Evolutionary conservation across 1,140 invertebrate genomes (phyloP).

Genomic region (Drosophila neocordata): DNA sequence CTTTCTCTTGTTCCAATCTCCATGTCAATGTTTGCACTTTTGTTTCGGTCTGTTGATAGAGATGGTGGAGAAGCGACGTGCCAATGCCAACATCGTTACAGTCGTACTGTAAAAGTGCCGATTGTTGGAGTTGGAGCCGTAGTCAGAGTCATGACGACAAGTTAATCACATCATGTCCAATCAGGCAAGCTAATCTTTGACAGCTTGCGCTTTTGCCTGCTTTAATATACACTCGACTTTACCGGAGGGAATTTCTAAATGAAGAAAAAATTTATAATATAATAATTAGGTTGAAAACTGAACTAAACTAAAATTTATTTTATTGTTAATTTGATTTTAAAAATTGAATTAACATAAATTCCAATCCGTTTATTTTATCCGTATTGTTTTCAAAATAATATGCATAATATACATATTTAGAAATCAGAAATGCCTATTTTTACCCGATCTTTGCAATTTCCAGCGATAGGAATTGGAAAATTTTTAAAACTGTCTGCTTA

Average conservation of each 20-base stretch:
- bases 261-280: too few species aligned
- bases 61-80: slow-evolving; percentile 12
- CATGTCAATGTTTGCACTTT: slow-evolving; percentile 57
- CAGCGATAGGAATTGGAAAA: too few species aligned
- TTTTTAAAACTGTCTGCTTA: too few species aligned
- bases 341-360: too few species aligned
- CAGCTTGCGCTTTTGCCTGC: slow-evolving; percentile 32
- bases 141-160: slow-evolving; percentile 55
- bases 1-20: background rate
- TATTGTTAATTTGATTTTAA: too few species aligned
- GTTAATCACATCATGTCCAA: slow-evolving; percentile 79
- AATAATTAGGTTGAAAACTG: too few species aligned
- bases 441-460: too few species aligned
- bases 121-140: slow-evolving; percentile 6
- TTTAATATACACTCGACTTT: background rate
- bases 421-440: too few species aligned
- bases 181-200: slow-evolving; percentile 70
- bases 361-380: too few species aligned
- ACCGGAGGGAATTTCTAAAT: background rate
- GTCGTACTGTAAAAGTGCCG: slow-evolving; percentile 28
- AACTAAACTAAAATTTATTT: too few species aligned
- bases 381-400: too few species aligned
- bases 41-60: slow-evolving; percentile 33
- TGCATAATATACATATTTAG: too few species aligned
- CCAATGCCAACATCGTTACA: slow-evolving; percentile 39